These are phyloP conservation scores for Litoditis marina DNA, from an alignment of 2,888 invertebrate genomes.

Conservation along the genomic window DNA sequence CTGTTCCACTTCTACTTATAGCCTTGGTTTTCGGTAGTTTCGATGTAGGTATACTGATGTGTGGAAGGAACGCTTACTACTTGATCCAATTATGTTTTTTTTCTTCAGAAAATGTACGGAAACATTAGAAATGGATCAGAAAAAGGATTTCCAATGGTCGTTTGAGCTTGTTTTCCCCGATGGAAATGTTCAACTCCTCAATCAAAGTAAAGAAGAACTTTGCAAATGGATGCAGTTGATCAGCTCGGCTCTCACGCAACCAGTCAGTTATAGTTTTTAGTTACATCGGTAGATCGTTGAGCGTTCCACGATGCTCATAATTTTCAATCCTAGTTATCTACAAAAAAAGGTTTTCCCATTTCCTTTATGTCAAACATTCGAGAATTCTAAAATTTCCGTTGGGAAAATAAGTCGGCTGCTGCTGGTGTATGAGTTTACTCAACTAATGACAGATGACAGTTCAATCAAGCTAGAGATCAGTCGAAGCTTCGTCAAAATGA, in stretches of 20 bases:
- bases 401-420: too few relatives aligned
- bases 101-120: slow-evolving; percentile 12
- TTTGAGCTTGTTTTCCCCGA: slow-evolving; percentile 9
- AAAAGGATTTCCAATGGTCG: slow-evolving; percentile 13
- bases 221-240: slow-evolving; percentile 19
- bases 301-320: too few relatives aligned
- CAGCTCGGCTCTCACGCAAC: slow-evolving; percentile 9
- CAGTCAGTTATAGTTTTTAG: slow-evolving; percentile 1
- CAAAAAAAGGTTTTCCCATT: too few relatives aligned
- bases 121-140: slow-evolving; percentile 14
- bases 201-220: slow-evolving; percentile 15
- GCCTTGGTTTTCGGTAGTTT: too few relatives aligned
- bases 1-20: too few relatives aligned
- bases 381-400: too few relatives aligned
- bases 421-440: too few relatives aligned
- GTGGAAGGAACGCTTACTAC: neutral
- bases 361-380: too few relatives aligned
- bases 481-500: too few relatives aligned
- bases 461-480: neutral
- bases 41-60: too few relatives aligned
- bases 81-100: neutral
- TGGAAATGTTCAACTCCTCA: slow-evolving; percentile 11
- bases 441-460: too few relatives aligned
- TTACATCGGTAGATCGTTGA: neutral
- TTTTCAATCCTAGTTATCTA: too few relatives aligned